phyloP scores from a whole-genome alignment of 2,888 invertebrate species.

The Microctonus hyperodae region DNA sequence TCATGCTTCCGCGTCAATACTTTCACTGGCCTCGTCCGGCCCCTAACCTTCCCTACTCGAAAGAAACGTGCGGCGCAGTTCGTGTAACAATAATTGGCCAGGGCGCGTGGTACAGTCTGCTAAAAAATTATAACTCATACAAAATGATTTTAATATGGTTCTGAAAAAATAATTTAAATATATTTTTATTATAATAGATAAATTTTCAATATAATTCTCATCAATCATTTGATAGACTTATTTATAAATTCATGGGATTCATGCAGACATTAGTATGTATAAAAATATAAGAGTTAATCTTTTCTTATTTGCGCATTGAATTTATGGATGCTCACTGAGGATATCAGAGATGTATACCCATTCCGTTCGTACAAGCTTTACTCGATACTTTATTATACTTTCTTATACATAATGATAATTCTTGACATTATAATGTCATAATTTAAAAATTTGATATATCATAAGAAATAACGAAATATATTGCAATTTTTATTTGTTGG shows the following conservation, averaged over 20 bases:
- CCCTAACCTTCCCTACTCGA: slow-evolving; percentile 60
- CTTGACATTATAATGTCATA: slow-evolving; percentile 5
- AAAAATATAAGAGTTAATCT: background rate
- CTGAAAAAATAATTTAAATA: too few species aligned
- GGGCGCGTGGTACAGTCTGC: slow-evolving; percentile 46
- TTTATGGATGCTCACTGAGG: slow-evolving; percentile 34
- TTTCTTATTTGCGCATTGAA: slow-evolving; percentile 33
- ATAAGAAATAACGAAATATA: too few species aligned
- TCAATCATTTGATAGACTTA: too few species aligned
- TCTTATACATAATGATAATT: slow-evolving; percentile 24
- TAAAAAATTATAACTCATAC: slow-evolving; percentile 34
- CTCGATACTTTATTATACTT: slow-evolving; percentile 30
- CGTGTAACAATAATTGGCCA: slow-evolving; percentile 52
- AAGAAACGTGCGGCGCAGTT: slow-evolving; percentile 47
- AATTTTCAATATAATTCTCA: too few species aligned
- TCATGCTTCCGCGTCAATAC: slow-evolving; percentile 49
- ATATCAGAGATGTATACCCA: slow-evolving; percentile 24
- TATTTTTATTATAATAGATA: too few species aligned
- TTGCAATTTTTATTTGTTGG: too few species aligned
- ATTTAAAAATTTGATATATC: too few species aligned
- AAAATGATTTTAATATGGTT: background rate
- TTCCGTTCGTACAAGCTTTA: background rate
- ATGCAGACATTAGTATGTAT: background rate
- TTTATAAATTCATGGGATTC: too few species aligned
- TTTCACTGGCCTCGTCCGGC: slow-evolving; percentile 51